Base-by-base conservation (phyloP, 2,113 vertebrate species). In the Etheostoma cragini region DNA sequence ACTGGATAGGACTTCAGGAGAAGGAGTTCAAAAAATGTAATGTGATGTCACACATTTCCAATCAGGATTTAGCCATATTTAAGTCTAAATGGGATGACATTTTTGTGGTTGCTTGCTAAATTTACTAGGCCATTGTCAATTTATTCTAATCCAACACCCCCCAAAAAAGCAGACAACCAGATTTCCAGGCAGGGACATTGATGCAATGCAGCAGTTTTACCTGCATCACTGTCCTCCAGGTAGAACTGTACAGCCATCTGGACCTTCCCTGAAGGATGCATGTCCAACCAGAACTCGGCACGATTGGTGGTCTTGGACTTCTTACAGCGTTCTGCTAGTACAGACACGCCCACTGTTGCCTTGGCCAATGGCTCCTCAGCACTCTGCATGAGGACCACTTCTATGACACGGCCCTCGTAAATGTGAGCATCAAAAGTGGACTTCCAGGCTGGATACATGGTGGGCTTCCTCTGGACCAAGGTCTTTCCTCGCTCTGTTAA, bases 361-460 rank as follows among this genome's bases (percentile, higher is more conserved):
- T 99, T 98, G 0, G 97, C 98, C 78, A 99, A 38, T 0, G 96
- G 95, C 83, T 97, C 96, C 45, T 99, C 98, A 0, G 96, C 94
- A 1, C 94, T 97, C 63, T 94, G 95, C 98, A 99, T 97, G 49
- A 99, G 96, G 72, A 99, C 92, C 10, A 99, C 95, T 92, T 99
- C 98, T 52, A 99, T 91, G 62, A 99, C 97, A 0, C 98, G 96
- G 0, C 98, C 98, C 87, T 99, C 98, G 0, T 97, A 95, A 86
- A 99, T 97, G 89, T 99, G 98, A 74, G 98, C 97, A 0, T 99
- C 98, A 58, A 99, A 99, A 0, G 91, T 88, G 0, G 97, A 94
- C 76, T 96, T 97, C 98, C 98, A 99, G 6, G 96, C 93, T 0
- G 98, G 98, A 72, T 96, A 98, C 97, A 99, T 97, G 64, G 98